A percentile compares a stretch with the other conserved stretches of the same genome.
These are phyloP conservation scores for Centropus bengalensis DNA, from an alignment of 2,113 vertebrate genomes.

Conservation along the genomic window DNA sequence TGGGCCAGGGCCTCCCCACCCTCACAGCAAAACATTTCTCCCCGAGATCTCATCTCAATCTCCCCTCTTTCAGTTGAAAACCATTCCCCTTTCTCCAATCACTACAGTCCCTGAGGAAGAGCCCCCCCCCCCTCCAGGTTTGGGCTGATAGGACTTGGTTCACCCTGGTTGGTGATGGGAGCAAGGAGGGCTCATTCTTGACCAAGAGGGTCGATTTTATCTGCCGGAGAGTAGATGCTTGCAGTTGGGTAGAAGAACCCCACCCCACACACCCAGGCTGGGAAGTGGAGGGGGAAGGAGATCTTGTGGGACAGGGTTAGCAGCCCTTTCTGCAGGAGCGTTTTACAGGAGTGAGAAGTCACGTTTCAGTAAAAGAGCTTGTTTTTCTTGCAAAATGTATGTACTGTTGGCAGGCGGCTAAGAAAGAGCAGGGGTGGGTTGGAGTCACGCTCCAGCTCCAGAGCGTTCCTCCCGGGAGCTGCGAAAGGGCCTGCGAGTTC, in stretches of 20 bases:
- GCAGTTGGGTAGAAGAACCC: not conserved
- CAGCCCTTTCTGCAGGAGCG: not conserved
- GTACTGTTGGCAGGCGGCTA: not conserved
- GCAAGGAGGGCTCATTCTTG: not conserved
- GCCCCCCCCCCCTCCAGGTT: not conserved
- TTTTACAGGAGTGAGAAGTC: not conserved
- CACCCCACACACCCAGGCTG: not conserved
- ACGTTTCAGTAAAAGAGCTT: not conserved
- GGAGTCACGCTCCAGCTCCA: not conserved
- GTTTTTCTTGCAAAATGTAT: not conserved
- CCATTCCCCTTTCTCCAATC: too few relatives aligned
- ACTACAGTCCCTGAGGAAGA: too few relatives aligned
- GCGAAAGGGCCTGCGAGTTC: not conserved
- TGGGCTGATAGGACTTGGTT: not conserved
- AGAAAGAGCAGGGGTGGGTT: not conserved
- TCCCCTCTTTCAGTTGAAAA: too few relatives aligned
- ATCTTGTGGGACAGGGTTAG: not conserved
- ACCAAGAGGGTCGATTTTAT: not conserved
- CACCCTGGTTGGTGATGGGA: not conserved
- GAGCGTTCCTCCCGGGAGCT: not conserved
- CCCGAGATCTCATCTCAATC: too few relatives aligned
- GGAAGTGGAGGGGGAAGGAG: not conserved
- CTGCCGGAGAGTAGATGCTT: not conserved
- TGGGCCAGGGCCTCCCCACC: too few relatives aligned
- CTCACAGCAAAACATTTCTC: too few relatives aligned